Percentiles rank a stretch among this genome's conserved stretches.
phyloP scores from a whole-genome alignment of 2,797 vertebrate species.

The Mallotus villosus region DNA sequence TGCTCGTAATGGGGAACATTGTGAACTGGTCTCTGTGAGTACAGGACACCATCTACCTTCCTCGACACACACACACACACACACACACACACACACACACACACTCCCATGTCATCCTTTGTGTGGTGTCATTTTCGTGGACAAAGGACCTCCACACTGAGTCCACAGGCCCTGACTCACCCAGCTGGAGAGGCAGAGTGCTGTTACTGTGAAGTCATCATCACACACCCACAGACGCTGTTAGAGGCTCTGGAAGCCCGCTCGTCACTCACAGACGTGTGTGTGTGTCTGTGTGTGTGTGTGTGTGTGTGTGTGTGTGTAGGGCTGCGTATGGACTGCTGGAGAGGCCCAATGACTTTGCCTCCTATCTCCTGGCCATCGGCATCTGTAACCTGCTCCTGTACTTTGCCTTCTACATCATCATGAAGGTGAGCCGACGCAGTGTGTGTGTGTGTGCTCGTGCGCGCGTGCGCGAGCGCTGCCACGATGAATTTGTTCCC shows the following conservation, averaged over 20 bases:
- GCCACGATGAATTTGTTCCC: background rate
- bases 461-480: constrained; percentile 1
- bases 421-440: constrained; percentile 88
- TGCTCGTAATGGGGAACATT: constrained; percentile 96
- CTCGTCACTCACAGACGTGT: background rate
- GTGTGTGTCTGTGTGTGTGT: background rate
- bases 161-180: background rate
- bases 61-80: background rate
- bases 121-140: background rate
- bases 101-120: background rate
- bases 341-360: constrained; percentile 91
- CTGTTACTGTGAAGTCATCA: background rate
- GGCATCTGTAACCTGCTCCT: constrained; percentile 98
- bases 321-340: constrained; percentile 94
- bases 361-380: constrained; percentile 95
- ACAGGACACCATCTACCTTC: background rate
- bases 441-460: constrained; percentile 1
- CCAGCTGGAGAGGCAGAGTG: background rate
- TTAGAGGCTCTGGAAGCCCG: background rate
- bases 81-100: background rate
- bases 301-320: constrained; percentile 12
- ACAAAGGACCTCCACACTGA: too few species aligned
- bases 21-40: constrained; percentile 99
- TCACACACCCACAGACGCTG: background rate
- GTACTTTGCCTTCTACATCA: constrained; percentile 98